Evolutionary conservation across 2,797 vertebrate species (phyloP), one percentile per base, ranked within the genome.

Genomic region (Eleutherodactylus coqui): DNA sequence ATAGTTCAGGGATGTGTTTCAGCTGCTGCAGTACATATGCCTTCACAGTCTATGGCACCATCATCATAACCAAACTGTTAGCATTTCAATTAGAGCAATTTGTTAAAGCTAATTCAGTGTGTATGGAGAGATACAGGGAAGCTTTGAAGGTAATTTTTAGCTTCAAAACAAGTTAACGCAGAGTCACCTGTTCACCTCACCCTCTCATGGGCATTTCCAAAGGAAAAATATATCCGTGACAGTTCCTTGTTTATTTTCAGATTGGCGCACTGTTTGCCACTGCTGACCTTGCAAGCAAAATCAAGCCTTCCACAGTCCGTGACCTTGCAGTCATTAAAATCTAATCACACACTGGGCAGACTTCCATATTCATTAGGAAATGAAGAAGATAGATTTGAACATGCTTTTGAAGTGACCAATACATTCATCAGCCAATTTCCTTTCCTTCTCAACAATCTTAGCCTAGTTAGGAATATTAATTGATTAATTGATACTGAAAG

Each of bases 251-350:
- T 93, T 93, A 89, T 90, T 92, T 91, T 92, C 89, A 90, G 85
- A 92, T 91, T 87, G 51, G 87, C 88, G 88, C 88, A 89, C 87
- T 91, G 85, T 83, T 93, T 91, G 85, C 86, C 85, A 91, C 88
- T 64, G 76, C 62, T 89, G 89, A 92, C 89, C 90, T 93, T 93
- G 90, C 85, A 90, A 92, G 89, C 87, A 90, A 88, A 90, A 91
- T 89, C 89, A 82, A 89, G 90, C 89, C 89, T 91, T 89, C 89
- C 87, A 86, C 90, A 93, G 87, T 90, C 89, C 89, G 89, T 93
- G 91, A 93, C 89, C 90, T 90, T 90, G 88, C 88, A 91, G 88
- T 93, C 90, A 92, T 93, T 94, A 93, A 93, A 93, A 93, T 90
- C 89, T 90, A 93, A 90, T 94, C 91, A 93, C 89, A 92, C 88